Evolutionary conservation across 2,888 invertebrate genomes (phyloP).

Genomic region (Lithosia quadra): DNA sequence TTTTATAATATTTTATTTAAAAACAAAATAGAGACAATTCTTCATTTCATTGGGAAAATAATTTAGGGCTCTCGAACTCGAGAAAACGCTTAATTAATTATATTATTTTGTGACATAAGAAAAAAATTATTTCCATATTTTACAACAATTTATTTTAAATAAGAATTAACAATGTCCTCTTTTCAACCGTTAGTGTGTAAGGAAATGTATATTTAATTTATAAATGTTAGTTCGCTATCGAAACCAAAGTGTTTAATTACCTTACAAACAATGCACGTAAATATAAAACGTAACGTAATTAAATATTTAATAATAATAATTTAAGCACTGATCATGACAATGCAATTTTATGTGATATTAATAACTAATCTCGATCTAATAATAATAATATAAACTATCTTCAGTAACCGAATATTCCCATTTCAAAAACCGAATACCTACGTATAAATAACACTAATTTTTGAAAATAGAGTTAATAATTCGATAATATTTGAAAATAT

Average conservation of each 20-base stretch:
- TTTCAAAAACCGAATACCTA: neutral
- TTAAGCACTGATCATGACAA: conserved; percentile 7
- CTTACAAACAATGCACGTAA: neutral
- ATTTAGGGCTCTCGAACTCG: no score
- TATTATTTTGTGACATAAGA: no score
- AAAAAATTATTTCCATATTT: neutral
- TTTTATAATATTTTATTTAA: no score
- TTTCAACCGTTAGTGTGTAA: neutral
- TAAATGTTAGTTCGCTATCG: conserved; percentile 33
- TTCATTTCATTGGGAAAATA: no score
- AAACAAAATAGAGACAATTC: no score
- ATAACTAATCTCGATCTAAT: neutral
- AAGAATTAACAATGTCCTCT: neutral
- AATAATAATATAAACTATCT: neutral
- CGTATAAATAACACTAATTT: neutral
- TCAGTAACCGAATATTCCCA: neutral
- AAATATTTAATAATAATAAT: neutral
- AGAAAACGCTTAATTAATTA: no score
- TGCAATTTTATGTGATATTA: conserved; percentile 13
- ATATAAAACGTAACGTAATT: neutral
- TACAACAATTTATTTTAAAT: neutral
- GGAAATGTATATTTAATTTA: neutral
- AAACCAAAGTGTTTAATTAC: conserved; percentile 39
- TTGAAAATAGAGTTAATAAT: neutral
- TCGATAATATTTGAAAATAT: neutral